Conservation (phyloP, 2,797 vertebrate species). For the Cyprinodon diabolis region DNA sequence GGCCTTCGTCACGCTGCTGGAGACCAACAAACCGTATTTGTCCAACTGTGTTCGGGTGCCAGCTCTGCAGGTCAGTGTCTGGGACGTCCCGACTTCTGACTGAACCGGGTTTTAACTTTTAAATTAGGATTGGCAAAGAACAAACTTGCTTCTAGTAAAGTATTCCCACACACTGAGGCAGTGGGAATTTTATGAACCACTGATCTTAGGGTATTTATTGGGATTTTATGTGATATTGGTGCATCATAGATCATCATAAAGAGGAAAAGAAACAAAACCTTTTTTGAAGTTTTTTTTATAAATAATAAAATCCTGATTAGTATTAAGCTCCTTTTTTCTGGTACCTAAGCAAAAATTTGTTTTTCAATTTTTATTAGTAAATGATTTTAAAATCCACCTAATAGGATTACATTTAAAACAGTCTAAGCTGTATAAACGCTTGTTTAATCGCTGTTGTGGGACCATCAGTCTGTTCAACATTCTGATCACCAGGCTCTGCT, state of each 20-base stretch:
- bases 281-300: too few species aligned
- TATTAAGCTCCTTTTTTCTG: not conserved
- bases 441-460: too few species aligned
- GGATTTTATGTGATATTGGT: too few species aligned
- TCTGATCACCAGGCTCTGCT: conserved; percentile 81
- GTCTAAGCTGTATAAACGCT: too few species aligned
- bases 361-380: too few species aligned
- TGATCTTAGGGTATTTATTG: not conserved
- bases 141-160: too few species aligned
- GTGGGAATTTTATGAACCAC: not conserved
- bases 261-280: not conserved
- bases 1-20: conserved; percentile 90
- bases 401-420: too few species aligned
- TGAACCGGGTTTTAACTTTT: not conserved
- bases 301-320: not conserved
- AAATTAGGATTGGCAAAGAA: not conserved
- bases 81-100: not conserved
- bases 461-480: not conserved
- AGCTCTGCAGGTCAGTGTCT: conserved; percentile 84
- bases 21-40: conserved; percentile 92
- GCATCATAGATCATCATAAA: not conserved
- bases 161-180: too few species aligned
- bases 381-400: too few species aligned
- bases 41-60: conserved; percentile 88
- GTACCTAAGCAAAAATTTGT: too few species aligned